Conservation (phyloP, 2,113 vertebrate species). For the Alexandromys fortis region DNA sequence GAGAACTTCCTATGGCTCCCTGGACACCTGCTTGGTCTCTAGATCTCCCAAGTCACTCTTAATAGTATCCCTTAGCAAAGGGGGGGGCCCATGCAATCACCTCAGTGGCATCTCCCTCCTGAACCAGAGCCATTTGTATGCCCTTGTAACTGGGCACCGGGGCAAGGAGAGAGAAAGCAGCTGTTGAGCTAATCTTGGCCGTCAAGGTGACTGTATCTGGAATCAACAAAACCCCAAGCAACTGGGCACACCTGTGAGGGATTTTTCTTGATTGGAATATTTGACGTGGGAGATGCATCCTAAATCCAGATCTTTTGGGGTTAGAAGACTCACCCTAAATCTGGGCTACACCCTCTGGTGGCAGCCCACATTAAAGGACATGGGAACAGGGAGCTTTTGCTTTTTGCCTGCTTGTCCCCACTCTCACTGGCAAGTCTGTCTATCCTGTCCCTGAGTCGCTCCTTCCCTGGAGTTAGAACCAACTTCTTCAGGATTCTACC, state of each 20-base stretch:
- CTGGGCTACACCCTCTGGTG: background rate
- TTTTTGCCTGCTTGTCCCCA: background rate
- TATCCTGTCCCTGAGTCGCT: background rate
- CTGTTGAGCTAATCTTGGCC: background rate
- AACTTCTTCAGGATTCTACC: too few species aligned
- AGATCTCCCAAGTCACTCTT: background rate
- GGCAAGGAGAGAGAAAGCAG: too few species aligned
- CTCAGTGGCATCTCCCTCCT: background rate
- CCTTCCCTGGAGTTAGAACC: background rate
- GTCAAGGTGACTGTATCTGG: background rate
- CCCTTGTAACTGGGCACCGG: background rate
- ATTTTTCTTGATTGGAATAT: background rate
- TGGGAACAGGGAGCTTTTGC: background rate
- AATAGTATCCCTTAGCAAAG: background rate
- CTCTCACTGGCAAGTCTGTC: background rate
- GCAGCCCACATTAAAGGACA: background rate
- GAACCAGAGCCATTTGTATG: background rate
- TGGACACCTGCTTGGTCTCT: background rate
- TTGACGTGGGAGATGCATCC: background rate
- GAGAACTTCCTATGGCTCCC: background rate
- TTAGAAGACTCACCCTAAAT: background rate
- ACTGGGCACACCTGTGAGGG: background rate
- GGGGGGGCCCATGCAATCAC: background rate
- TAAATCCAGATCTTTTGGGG: background rate
- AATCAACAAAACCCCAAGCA: background rate